Evolutionary conservation across 2,113 vertebrate genomes (phyloP).

Genomic region (Tympanuchus pallidicinctus): DNA sequence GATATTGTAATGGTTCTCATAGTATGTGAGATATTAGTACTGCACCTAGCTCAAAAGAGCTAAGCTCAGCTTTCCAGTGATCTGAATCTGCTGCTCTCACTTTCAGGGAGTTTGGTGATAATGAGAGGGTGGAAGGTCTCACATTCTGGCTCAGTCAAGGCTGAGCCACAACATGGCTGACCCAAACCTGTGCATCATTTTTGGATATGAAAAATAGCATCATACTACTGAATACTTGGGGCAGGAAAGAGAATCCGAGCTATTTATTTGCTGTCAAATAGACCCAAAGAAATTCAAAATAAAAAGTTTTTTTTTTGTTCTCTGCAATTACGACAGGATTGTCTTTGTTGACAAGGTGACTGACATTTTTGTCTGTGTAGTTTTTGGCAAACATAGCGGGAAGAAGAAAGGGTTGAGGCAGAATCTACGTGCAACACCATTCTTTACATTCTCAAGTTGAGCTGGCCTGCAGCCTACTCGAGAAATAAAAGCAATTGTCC

Average conservation of each 20-base stretch:
- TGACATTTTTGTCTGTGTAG: neutral
- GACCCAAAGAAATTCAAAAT: neutral
- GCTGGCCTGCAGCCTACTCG: neutral
- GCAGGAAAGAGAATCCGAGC: neutral
- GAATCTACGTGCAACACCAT: neutral
- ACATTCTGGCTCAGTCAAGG: neutral
- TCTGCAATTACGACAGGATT: neutral
- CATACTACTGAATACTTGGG: neutral
- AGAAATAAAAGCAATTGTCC: neutral
- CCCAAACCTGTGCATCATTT: neutral
- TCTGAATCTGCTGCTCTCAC: neutral
- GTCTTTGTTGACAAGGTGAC: neutral
- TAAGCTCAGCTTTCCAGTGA: neutral
- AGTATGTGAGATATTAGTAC: neutral
- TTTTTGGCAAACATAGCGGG: neutral
- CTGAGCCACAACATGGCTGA: accelerated
- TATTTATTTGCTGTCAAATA: neutral
- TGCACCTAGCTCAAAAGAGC: neutral
- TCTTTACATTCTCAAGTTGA: neutral
- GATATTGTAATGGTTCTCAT: neutral
- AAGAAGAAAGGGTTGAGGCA: neutral
- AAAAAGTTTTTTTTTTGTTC: neutral
- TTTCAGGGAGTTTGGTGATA: neutral
- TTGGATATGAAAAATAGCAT: neutral
- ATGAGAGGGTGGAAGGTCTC: neutral